Evolutionary conservation across 2,888 invertebrate species (phyloP).

Genomic region (Aspidapion aeneum): DNA sequence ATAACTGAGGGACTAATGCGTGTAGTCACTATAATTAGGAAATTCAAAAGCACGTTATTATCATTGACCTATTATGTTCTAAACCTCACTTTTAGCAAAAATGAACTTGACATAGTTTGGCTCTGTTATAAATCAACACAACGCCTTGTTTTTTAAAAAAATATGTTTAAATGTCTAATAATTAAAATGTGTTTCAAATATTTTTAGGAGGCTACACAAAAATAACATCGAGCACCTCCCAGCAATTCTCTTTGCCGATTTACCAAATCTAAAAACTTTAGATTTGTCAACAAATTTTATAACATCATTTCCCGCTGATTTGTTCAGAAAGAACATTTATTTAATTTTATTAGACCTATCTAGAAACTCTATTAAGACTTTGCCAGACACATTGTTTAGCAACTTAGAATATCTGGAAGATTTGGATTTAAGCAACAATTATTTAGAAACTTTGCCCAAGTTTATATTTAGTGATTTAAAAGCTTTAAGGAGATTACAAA

Average conservation of each 20-base stretch:
- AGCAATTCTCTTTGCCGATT: conserved; percentile 53
- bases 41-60: no score
- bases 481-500: conserved; percentile 59
- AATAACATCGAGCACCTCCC: conserved; percentile 63
- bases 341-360: conserved; percentile 64
- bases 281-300: conserved; percentile 66
- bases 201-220: conserved; percentile 61
- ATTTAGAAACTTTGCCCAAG: conserved; percentile 57
- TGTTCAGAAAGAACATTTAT: conserved; percentile 57
- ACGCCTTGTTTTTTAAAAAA: no score
- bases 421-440: conserved; percentile 68
- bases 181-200: no score
- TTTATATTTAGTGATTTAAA: conserved; percentile 55
- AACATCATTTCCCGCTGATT: conserved; percentile 52
- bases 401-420: conserved; percentile 59
- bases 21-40: no score
- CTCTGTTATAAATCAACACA: no score
- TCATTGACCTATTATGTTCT: no score
- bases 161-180: no score
- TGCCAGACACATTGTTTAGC: conserved; percentile 57
- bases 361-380: conserved; percentile 58
- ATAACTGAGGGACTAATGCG: no score
- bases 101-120: no score
- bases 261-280: conserved; percentile 62
- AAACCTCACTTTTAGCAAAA: no score